Percentiles rank a stretch among this genome's conserved stretches.
phyloP scores from a whole-genome alignment of 2,113 vertebrate genomes.

The Pterocles gutturalis region DNA sequence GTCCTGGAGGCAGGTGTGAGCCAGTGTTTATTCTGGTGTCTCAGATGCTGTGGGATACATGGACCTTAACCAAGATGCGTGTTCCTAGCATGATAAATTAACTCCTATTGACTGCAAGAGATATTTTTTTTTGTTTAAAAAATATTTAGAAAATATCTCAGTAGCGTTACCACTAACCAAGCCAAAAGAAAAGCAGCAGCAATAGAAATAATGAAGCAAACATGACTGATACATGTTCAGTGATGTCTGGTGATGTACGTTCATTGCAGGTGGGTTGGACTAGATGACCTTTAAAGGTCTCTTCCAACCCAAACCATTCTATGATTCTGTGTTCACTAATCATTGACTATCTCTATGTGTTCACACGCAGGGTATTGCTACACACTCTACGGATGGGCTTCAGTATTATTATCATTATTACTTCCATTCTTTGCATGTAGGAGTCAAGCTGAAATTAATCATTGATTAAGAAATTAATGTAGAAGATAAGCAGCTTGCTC shows the following conservation, averaged over 20 bases:
- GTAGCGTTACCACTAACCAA: neutral
- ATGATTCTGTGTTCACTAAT: neutral
- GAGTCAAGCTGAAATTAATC: neutral
- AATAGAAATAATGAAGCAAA: neutral
- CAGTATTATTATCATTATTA: neutral
- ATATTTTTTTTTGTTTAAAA: neutral
- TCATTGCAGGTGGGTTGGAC: neutral
- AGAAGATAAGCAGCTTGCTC: neutral
- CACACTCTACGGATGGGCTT: rapidly evolving
- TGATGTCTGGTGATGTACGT: neutral
- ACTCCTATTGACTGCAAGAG: neutral
- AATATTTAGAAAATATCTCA: neutral
- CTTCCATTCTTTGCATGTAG: neutral
- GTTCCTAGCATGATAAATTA: neutral
- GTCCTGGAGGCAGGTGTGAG: neutral
- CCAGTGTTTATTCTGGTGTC: neutral
- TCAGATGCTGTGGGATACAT: neutral
- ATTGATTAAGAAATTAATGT: neutral
- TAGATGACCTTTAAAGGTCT: neutral
- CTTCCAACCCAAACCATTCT: neutral
- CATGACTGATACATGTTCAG: rapidly evolving
- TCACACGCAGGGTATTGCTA: neutral
- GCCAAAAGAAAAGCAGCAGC: neutral
- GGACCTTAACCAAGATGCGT: neutral
- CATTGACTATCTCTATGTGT: neutral